Base-by-base conservation (phyloP, 1,140 invertebrate species). In the Drosophila auraria region DNA sequence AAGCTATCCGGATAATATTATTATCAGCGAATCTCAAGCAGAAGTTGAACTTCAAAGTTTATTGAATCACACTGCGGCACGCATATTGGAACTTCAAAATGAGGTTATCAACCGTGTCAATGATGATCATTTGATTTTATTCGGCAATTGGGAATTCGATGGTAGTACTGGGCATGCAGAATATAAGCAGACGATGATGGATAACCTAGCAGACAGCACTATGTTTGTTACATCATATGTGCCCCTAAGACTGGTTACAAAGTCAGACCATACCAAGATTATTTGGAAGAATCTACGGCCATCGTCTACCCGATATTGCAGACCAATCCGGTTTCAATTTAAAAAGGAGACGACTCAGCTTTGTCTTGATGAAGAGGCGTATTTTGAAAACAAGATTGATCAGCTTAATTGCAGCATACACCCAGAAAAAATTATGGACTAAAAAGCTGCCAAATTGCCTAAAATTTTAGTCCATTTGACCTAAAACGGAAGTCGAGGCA, bases 281-380 rank as follows among this genome's bases (percentile, higher is more conserved):
- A 27, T 76, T 53, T 78, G 76, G 71, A 65, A 76, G 68, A 68
- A 78, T 42, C 71, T 30, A 33, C 23, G 72, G 17, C 50, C 54
- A 45, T 76, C 44, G 4, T 77, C 71, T 5, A 76, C 45, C 17
- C n/a, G 62, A 47, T 79, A 59, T 47, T 72, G 71, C 60, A 68
- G 76, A 62, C 76, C 61, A 30, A 76, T 76, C 50, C 17, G 71
- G 17, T 79, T 79, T 20, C 63, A 77, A 69, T 79, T 79, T 50
- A 49, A 56, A 33, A 77, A 79, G 45, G 77, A 62, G 38, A 70
- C 77, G 33, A 71, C 42, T 47, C 12, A 57, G 17, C n/a, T 23
- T 57, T 57, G 54, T 15, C 54, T 40, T 14, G 54, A 40, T 38
- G 36, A 57, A 57, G 64, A 79, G 47, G 49, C 76, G 42, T 62